Percentiles rank a stretch among this genome's conserved stretches.
Evolutionary conservation across 2,797 vertebrate species (phyloP).

Genomic region (Parauchenoglanis ngamensis): DNA sequence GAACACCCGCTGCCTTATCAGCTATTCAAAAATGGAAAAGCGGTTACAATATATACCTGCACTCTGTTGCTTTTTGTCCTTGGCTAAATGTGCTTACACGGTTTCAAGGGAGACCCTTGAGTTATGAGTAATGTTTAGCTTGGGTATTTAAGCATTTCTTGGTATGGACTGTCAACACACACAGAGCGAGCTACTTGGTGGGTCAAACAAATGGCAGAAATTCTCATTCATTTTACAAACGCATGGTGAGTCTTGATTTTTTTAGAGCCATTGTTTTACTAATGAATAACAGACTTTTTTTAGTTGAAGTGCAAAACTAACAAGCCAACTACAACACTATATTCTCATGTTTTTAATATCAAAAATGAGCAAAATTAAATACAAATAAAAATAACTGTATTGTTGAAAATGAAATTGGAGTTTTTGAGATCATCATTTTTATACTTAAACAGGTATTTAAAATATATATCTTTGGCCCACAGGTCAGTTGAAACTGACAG

Average conservation of each 20-base stretch:
- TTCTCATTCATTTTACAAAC: slow-evolving; percentile 56
- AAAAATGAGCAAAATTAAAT: not conserved
- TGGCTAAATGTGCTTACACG: slow-evolving; percentile 1
- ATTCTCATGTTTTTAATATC: not conserved
- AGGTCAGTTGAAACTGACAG: slow-evolving; percentile 62
- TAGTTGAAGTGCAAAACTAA: not conserved
- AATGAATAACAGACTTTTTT: not conserved
- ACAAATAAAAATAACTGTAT: not conserved
- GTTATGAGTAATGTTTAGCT: slow-evolving; percentile 1
- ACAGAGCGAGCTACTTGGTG: slow-evolving; percentile 10
- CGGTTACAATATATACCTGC: slow-evolving; percentile 51
- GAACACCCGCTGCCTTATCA: slow-evolving; percentile 42
- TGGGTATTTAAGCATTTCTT: slow-evolving; percentile 13
- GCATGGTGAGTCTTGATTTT: slow-evolving; percentile 51
- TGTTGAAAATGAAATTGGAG: not conserved
- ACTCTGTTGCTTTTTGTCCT: slow-evolving; percentile 35
- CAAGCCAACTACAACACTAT: not conserved
- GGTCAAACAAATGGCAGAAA: slow-evolving; percentile 40
- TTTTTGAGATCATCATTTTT: not conserved
- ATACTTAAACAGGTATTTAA: not conserved
- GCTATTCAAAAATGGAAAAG: slow-evolving; percentile 61
- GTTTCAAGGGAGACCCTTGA: not conserved
- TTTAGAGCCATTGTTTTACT: slow-evolving; percentile 14
- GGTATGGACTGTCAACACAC: slow-evolving; percentile 36
- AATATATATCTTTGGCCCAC: not conserved